A percentile compares a stretch with the other conserved stretches of the same genome.
Conservation (phyloP, 2,888 invertebrate genomes). For the Pristionchus entomophagus region DNA sequence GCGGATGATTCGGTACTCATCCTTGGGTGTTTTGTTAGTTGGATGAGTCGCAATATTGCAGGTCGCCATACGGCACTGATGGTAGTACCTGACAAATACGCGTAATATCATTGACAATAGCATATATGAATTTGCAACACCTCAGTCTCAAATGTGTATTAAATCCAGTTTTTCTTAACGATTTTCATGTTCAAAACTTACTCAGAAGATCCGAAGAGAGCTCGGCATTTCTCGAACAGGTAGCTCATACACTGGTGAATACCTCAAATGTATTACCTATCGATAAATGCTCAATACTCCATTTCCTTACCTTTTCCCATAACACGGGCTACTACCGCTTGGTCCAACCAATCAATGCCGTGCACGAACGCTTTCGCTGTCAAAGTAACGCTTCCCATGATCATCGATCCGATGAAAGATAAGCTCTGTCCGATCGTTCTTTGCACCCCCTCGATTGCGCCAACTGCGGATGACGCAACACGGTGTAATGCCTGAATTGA, state of each 20-base stretch:
- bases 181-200: not conserved
- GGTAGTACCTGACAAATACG: not conserved
- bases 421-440: no score
- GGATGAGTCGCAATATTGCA: not conserved
- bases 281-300: not conserved
- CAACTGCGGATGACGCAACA: no score
- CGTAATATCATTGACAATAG: no score
- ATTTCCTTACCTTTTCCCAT: not conserved
- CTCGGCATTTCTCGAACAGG: not conserved
- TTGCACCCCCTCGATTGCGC: no score
- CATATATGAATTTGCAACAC: no score
- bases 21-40: not conserved
- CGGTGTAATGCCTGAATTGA: no score
- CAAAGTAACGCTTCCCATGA: not conserved
- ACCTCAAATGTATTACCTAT: not conserved
- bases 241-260: not conserved
- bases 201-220: not conserved
- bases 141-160: no score
- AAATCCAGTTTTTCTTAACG: no score
- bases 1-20: not conserved
- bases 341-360: not conserved
- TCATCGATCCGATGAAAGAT: not conserved
- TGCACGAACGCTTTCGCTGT: not conserved
- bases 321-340: not conserved
- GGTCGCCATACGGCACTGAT: not conserved